Evolutionary conservation across 2,888 invertebrate genomes (phyloP).

Genomic region (Lasioglossum vierecki): DNA sequence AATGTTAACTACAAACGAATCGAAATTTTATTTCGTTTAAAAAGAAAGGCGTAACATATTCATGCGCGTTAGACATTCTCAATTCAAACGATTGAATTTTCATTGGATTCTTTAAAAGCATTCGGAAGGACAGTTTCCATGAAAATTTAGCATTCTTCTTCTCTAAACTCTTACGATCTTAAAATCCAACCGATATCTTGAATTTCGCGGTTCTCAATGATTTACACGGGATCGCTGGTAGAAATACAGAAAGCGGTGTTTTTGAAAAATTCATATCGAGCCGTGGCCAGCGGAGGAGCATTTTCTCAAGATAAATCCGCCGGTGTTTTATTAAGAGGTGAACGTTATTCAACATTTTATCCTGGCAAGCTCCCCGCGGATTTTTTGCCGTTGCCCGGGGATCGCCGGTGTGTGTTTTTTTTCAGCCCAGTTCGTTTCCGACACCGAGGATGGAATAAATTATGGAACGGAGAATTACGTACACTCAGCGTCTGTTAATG

Average conservation of each 20-base stretch:
- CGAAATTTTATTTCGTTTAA: no score
- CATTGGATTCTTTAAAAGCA: no score
- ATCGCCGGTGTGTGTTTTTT: not conserved
- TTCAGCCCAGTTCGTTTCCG: not conserved
- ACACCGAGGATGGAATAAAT: slow-evolving; percentile 28
- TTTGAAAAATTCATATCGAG: slow-evolving; percentile 25
- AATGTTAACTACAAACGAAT: no score
- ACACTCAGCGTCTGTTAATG: slow-evolving; percentile 16
- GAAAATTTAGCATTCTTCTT: no score
- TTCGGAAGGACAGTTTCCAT: no score
- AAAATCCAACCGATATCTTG: not conserved
- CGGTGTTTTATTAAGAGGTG: slow-evolving; percentile 32
- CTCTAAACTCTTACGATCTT: not conserved
- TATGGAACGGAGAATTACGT: slow-evolving; percentile 14
- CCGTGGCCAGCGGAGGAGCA: not conserved
- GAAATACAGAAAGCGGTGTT: not conserved
- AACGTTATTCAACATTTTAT: slow-evolving; percentile 37
- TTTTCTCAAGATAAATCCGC: slow-evolving; percentile 26
- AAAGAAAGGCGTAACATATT: no score
- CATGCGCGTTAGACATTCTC: no score
- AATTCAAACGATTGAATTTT: no score
- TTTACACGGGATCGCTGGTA: not conserved
- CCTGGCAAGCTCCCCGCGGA: not conserved
- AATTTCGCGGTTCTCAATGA: not conserved
- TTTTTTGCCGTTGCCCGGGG: slow-evolving; percentile 8